Base-by-base conservation (phyloP, 2,113 vertebrate genomes). In the Corythaixoides concolor region DNA sequence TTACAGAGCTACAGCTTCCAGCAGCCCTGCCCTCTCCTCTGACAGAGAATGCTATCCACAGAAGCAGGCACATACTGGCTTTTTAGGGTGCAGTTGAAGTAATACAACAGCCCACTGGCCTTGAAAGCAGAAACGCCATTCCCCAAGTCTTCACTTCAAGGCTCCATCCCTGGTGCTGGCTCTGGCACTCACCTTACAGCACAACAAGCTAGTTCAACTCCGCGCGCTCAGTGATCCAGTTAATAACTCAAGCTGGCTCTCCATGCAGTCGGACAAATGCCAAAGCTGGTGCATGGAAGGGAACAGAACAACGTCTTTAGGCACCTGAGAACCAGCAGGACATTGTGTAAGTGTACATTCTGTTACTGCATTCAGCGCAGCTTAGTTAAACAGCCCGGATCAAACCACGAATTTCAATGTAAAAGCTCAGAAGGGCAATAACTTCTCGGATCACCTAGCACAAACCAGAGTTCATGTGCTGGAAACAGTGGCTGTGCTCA, bases 91-190 rank as follows among this genome's bases (percentile, higher is more conserved):
- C 66, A 74, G n/a, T 0, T 72, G 74, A 82, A 88, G 78, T 23
- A 60, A 11, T 6, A 41, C 2, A 15, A 59, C 45, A 85, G 32
- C 33, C 56, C 2, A 3, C 60, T 63, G 28, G 43, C 59, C 33
- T 49, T 30, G 17, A 64, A 77, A 81, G 30, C 0, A 0, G 30
- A 2, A 0, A 3, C 28, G 33, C 9, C 0, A 0, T 6, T 83
- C 26, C 33, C 33, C 49, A 77, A 0, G 15, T n/a, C 58, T 52
- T 66, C 37, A 39, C 27, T 18, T 53, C 39, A 85, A 84, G 47
- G 45, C n/a, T 84, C 64, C 2, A 4, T 14, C 32, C 21, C 45
- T 33, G 0, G 1, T n/a, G 63, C 63, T 80, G 50, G 30, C 76
- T 77, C 59, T 77, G n/a, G 39, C 68, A 41, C 59, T 74, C 67